Conservation (phyloP, 2,797 vertebrate genomes). For the Eupleurogrammus muticus region DNA sequence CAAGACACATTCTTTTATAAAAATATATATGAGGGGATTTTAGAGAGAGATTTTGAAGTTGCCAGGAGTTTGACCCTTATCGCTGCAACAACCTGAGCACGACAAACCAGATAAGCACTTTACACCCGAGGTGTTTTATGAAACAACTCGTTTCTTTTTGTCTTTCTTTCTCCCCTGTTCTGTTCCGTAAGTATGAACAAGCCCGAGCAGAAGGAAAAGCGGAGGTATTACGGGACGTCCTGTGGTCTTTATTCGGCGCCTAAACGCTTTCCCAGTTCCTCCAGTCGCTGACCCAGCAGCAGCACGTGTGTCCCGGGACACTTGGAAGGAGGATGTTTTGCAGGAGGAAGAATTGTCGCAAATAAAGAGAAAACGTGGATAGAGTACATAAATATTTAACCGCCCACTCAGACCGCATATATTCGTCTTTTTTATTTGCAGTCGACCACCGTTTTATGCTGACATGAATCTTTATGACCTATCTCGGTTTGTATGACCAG, state of each 20-base stretch:
- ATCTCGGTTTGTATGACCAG: too few relatives aligned
- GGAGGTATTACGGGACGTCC: conserved; percentile 21
- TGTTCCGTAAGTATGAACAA: not conserved
- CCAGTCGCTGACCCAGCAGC: conserved; percentile 51
- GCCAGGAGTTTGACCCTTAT: conserved; percentile 7
- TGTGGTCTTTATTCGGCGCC: conserved; percentile 51
- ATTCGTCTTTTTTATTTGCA: conserved; percentile 7
- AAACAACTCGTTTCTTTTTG: not conserved
- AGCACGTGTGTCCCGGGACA: conserved; percentile 43
- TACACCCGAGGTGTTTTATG: conserved; percentile 11
- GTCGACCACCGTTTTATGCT: not conserved
- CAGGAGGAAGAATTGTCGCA: conserved; percentile 15
- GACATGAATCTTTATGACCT: conserved; percentile 6
- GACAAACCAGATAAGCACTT: conserved; percentile 25
- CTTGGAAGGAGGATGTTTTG: conserved; percentile 3
- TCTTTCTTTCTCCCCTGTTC: not conserved
- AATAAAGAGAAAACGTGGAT: conserved; percentile 14
- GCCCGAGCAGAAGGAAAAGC: conserved; percentile 14
- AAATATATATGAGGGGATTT: conserved; percentile 22
- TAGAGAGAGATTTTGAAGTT: conserved; percentile 28
- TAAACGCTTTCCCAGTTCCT: conserved; percentile 68
- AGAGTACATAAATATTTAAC: conserved; percentile 36
- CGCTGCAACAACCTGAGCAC: not conserved
- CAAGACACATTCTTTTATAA: conserved; percentile 6
- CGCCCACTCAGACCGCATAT: not conserved